Percentiles rank a stretch among this genome's conserved stretches.
Conservation (phyloP, 2,797 vertebrate species). For the Manis javanica region DNA sequence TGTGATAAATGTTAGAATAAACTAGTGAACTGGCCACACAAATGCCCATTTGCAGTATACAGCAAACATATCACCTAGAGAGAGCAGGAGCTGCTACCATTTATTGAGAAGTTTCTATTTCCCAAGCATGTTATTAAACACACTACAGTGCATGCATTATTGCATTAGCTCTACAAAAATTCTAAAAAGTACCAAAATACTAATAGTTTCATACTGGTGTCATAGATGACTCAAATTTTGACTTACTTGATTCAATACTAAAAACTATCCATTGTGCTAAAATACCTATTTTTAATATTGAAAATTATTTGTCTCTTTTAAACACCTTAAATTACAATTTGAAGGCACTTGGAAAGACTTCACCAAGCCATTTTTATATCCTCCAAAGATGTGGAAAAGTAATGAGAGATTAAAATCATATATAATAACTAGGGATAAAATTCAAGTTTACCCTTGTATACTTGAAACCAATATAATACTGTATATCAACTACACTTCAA, state of each 20-base stretch:
- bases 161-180: neutral
- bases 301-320: conserved; percentile 25
- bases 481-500: too few relatives aligned
- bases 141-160: neutral
- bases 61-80: neutral
- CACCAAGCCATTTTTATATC: neutral
- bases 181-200: conserved; percentile 19
- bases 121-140: neutral
- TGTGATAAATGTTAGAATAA: conserved; percentile 31
- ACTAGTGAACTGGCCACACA: neutral
- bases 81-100: neutral
- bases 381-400: neutral
- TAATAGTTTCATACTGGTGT: neutral
- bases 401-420: conserved; percentile 40
- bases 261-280: neutral
- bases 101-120: conserved; percentile 3
- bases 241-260: neutral
- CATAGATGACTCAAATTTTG: neutral
- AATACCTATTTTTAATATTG: neutral
- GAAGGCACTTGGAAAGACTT: neutral
- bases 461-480: too few relatives aligned
- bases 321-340: neutral
- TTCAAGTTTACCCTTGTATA: too few relatives aligned
- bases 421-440: conserved; percentile 4
- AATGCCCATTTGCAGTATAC: neutral